Evolutionary conservation across 1,140 invertebrate species (phyloP).

Genomic region (Conus ventricosus): DNA sequence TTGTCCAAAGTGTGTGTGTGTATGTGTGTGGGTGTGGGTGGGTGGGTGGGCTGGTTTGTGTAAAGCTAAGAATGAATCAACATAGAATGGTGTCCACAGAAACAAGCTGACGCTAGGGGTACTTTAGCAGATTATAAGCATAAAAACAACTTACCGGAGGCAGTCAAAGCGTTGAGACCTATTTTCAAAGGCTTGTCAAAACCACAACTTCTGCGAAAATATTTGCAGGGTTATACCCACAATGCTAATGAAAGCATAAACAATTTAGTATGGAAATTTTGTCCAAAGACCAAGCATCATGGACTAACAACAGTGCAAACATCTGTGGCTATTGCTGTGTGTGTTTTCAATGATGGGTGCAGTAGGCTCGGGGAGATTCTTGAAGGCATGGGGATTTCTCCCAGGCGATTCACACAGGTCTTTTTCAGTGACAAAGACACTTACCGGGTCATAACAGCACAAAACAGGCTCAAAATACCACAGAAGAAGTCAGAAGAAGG

Average conservation of each 20-base stretch:
- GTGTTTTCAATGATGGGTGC: background rate
- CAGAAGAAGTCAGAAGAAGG: background rate
- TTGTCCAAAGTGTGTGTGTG: too few species aligned
- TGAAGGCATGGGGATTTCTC: background rate
- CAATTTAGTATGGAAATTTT: constrained; percentile 6
- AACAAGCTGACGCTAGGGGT: background rate
- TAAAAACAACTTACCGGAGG: background rate
- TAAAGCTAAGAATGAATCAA: too few species aligned
- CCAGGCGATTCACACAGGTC: background rate
- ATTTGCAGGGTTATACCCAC: background rate
- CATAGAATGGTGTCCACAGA: background rate
- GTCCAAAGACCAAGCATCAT: constrained; percentile 13
- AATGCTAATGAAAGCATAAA: constrained; percentile 19
- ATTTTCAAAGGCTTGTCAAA: constrained; percentile 10
- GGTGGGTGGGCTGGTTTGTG: too few species aligned
- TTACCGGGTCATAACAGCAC: background rate
- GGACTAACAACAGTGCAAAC: constrained; percentile 2
- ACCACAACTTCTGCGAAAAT: constrained; percentile 9
- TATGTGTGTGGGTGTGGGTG: too few species aligned
- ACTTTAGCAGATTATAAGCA: background rate
- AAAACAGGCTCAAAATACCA: background rate
- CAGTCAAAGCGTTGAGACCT: background rate
- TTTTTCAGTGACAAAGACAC: background rate
- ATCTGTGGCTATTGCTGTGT: background rate
- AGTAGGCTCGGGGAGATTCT: background rate